Evolutionary conservation across 2,113 vertebrate genomes (phyloP).

Genomic region (Pteronura brasiliensis): DNA sequence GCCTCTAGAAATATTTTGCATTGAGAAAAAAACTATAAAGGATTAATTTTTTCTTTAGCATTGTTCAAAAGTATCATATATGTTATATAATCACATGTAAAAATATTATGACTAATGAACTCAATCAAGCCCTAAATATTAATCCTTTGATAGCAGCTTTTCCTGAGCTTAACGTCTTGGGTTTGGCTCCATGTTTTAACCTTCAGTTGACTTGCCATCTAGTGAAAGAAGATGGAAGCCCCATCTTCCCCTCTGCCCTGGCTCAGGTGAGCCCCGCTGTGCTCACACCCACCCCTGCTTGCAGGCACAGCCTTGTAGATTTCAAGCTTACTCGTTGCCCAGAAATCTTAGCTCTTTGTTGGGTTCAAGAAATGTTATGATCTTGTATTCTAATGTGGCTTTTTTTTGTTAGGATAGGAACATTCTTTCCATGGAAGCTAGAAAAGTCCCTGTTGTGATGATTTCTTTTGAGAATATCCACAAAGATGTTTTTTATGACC

Average conservation of each 20-base stretch:
- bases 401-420: background rate
- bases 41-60: background rate
- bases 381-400: background rate
- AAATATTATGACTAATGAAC: background rate
- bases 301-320: background rate
- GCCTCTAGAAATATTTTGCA: background rate
- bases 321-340: background rate
- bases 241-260: background rate
- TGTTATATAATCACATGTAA: background rate
- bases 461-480: background rate
- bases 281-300: background rate
- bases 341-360: background rate
- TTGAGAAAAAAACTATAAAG: background rate
- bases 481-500: background rate
- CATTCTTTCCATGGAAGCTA: background rate
- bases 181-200: background rate
- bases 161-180: background rate
- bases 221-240: background rate
- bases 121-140: background rate
- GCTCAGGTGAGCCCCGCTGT: fast-evolving
- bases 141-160: background rate
- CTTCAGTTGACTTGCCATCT: background rate
- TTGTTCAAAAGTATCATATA: background rate
- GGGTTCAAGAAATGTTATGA: background rate
- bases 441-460: background rate